Evolutionary conservation across 2,888 invertebrate genomes (phyloP), one percentile per base, ranked within the genome.

Genomic region (Macrosiphum euphorbiae): DNA sequence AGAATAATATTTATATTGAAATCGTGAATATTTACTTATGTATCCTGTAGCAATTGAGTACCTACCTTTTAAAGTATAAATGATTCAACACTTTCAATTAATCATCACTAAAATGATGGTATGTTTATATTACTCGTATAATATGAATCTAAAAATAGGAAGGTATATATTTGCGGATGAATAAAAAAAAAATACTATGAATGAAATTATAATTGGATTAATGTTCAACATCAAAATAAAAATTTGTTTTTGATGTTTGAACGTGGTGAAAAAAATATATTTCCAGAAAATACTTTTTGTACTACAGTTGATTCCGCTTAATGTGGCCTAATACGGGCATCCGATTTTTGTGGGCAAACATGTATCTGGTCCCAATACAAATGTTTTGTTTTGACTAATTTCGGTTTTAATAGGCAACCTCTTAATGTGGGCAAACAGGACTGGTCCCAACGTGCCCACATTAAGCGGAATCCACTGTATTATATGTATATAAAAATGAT

Each of bases 241-340:
- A 28, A 67, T n/a, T 67, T 67, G n/a, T n/a, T 67, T 52, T 67
- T 67, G 13, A 67, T 67, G 67, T 67, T 16, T 16, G 5, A n/a
- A 11, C 67, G 5, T 16, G n/a, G n/a, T 4, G n/a, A 61, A 67
- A n/a, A 67, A n/a, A 67, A n/a, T 67, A n/a, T 67, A 67, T 67
- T 67, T 67, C 67, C 67, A 67, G n/a, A 67, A 67, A 67, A n/a
- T 67, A n/a, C n/a, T 67, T 61, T 61, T 67, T 67, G n/a, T n/a
- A n/a, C n/a, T n/a, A n/a, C n/a, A n/a, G n/a, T n/a, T n/a, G n/a
- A n/a, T n/a, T n/a, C n/a, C n/a, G n/a, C n/a, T n/a, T n/a, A n/a
- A n/a, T n/a, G n/a, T n/a, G n/a, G n/a, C n/a, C n/a, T n/a, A n/a
- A n/a, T n/a, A n/a, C n/a, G n/a, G n/a, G n/a, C n/a, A n/a, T n/a